Percentiles rank a stretch among this genome's conserved stretches.
phyloP scores from a whole-genome alignment of 2,888 invertebrate species.

The Eulithis testata region DNA sequence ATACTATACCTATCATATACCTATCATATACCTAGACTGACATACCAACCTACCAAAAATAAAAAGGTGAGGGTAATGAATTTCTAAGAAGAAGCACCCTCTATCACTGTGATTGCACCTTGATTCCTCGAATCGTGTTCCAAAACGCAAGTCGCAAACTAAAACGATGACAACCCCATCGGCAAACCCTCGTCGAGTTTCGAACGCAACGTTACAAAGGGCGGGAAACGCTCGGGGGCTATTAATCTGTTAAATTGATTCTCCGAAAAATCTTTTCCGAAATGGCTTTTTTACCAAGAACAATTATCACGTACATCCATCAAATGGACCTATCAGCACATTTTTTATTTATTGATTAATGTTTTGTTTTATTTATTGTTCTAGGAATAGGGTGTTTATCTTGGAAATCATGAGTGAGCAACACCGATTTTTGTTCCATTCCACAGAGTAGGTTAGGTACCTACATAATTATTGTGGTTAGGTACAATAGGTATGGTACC shows the following conservation, averaged over 20 bases:
- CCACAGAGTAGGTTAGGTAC: too few species aligned
- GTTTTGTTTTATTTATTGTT: conserved; percentile 25
- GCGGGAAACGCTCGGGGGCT: conserved; percentile 30
- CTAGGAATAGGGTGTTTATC: conserved; percentile 27
- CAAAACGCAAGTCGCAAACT: conserved; percentile 41
- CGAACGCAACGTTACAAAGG: conserved; percentile 38
- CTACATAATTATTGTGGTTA: too few species aligned
- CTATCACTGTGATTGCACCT: conserved; percentile 50
- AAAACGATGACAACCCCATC: too few species aligned
- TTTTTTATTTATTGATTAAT: neutral
- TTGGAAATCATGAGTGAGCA: neutral
- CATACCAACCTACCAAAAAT: too few species aligned
- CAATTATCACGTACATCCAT: too few species aligned
- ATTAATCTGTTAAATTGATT: neutral
- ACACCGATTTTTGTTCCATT: neutral
- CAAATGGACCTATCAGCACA: too few species aligned
- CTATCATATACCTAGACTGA: too few species aligned
- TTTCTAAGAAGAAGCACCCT: conserved; percentile 57
- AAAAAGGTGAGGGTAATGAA: conserved; percentile 40
- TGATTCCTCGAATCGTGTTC: conserved; percentile 58
- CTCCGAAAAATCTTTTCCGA: neutral
- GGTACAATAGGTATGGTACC: too few species aligned
- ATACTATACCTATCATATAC: too few species aligned
- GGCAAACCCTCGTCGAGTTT: neutral
- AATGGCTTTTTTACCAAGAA: neutral